phyloP scores from a whole-genome alignment of 2,888 invertebrate genomes.

The Acrobasis repandana region DNA sequence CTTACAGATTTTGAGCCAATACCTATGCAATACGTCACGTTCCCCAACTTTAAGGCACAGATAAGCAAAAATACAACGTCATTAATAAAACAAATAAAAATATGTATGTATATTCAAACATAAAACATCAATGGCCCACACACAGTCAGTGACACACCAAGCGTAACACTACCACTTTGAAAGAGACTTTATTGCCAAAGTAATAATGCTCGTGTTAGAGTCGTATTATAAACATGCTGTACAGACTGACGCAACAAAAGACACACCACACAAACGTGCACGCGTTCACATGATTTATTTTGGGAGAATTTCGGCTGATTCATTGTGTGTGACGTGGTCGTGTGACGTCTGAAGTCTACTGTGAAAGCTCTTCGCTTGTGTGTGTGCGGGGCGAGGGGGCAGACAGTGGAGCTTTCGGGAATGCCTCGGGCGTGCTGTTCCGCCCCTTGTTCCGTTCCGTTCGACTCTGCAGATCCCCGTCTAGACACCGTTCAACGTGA shows the following conservation, averaged over 20 bases:
- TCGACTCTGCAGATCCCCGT: no score
- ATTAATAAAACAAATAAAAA: background rate
- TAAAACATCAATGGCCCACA: background rate
- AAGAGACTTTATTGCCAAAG: background rate
- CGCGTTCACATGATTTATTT: conserved; percentile 38
- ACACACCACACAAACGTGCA: conserved; percentile 36
- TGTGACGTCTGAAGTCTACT: conserved; percentile 37
- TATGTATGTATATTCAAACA: background rate
- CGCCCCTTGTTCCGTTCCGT: no score
- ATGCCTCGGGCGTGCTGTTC: conserved; percentile 33
- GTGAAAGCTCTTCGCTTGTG: conserved; percentile 50
- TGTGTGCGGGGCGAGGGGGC: conserved; percentile 41
- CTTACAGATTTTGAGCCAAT: conserved; percentile 2
- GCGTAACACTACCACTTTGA: no score
- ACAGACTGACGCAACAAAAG: conserved; percentile 7
- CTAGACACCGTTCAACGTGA: conserved; percentile 57
- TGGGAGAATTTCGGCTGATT: conserved; percentile 32
- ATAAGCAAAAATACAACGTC: background rate
- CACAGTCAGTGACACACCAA: no score
- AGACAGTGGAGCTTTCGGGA: conserved; percentile 50
- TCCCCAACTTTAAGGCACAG: background rate
- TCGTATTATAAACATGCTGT: conserved; percentile 32
- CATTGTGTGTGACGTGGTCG: conserved; percentile 36
- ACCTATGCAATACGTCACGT: background rate
- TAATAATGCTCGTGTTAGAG: conserved; percentile 21